Evolutionary conservation across 2,113 vertebrate genomes (phyloP), one percentile per base, ranked within the genome.

Genomic region (Empidonax traillii): DNA sequence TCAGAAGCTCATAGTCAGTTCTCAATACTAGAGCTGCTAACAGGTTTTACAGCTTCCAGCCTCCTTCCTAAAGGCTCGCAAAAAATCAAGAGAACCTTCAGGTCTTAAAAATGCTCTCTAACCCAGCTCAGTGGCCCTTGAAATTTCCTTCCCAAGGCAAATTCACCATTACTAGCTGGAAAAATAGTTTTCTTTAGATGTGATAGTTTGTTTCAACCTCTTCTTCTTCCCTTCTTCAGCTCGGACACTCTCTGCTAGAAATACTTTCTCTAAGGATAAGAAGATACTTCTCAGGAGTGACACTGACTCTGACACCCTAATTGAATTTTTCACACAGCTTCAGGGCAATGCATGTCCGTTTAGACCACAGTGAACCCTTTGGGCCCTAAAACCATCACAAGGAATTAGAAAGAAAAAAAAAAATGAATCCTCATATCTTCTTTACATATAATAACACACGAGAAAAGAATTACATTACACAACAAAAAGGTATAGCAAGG

Each of bases 321-420:
- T 1, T 49, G n/a, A 83, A n/a, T 85, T 91, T 69, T 75, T 58
- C 59, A 65, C 35, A 56, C 14, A 28, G 47, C 28, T 62, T 27
- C 51, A 87, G 31, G 27, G 13, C 10, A 61, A 39, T 5, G 5
- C 6, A n/a, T 19, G 11, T 16, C 27, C 0, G 0, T 67, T 75
- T 31, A 63, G 39, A 52, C 47, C 61, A 47, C 23, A 63, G 3
- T 12, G 14, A 43, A 55, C 10, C 14, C 44, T 85, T 23, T 28
- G 8, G 28, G 37, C 63, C 58, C 67, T 91, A 35, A 75, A 89
- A n/a, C 7, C 21, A 76, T 76, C 53, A 58, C 33, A 52, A 3
- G 4, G n/a, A 82, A 83, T 22, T 22, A 47, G 23, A 24, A 84
- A 28, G 7, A 4, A 14, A n/a, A 46, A 4, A 4, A 46, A 58